Base-by-base conservation (phyloP, 1,140 invertebrate genomes). In the Orchesella cincta region DNA sequence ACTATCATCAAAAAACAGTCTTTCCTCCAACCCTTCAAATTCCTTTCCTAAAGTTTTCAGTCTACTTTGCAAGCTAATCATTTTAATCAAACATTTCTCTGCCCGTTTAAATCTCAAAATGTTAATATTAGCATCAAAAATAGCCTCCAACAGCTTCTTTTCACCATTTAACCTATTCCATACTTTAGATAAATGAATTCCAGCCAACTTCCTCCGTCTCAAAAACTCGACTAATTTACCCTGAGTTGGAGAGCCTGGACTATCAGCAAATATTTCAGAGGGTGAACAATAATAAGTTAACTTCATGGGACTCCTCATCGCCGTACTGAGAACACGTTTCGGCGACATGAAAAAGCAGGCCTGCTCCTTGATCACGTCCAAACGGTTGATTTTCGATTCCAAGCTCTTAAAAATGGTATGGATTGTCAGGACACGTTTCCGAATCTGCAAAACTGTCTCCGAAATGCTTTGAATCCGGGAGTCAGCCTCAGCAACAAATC, bases 271-370 rank as follows among this genome's bases (percentile, higher is more conserved):
- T 14, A 57, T 14, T n/a, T n/a, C 52, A 5, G 14, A 3, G 12
- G 52, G 8, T 33, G 62, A 31, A 12, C 8, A 16, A 67, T 31
- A 67, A 23, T 46, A 46, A 12, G 62, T 31, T 67, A 67, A 31
- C 31, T 67, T 67, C 28, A 33, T 33, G 14, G 62, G 62, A 31
- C 28, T 67, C 5, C 8, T 31, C 31, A 23, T 12, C 23, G 62
- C 26, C 8, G 62, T 18, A n/a, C 62, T 67, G 62, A 67, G 62
- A 67, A 67, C 31, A 31, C 62, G 62, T n/a, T 67, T 29, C 8
- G 62, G 62, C 8, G 62, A 31, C 62, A 67, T 67, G 62, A 67
- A 67, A 33, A 29, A 67, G 33, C 62, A 67, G 3, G 62, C 62
- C 31, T 67, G 62, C 62, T 67, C 62, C 31, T 67, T 67, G 1